Conservation (phyloP, 2,888 invertebrate genomes). For the Bhutanitis thaidina region DNA sequence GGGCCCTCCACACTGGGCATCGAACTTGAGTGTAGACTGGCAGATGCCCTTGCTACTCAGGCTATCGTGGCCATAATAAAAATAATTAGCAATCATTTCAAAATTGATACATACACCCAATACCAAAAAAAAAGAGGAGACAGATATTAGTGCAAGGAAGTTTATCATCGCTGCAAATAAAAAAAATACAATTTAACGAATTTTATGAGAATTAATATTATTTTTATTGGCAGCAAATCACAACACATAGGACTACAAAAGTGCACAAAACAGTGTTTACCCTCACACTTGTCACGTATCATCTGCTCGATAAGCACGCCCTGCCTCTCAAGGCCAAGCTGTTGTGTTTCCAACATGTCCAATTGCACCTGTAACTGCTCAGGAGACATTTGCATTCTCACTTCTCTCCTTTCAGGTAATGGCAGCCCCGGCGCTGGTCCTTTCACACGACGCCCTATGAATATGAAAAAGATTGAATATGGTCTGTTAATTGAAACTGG, state of each 20-base stretch:
- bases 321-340: conserved; percentile 92
- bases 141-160: conserved; percentile 11
- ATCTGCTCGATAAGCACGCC: conserved; percentile 94
- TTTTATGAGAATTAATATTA: too few species aligned
- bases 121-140: conserved; percentile 7
- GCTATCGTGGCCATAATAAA: too few species aligned
- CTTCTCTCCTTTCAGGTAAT: conserved; percentile 82
- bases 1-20: too few species aligned
- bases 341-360: conserved; percentile 90
- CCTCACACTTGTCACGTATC: conserved; percentile 91
- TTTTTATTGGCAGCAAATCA: conserved; percentile 3
- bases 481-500: too few species aligned
- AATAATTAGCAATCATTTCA: too few species aligned
- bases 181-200: background rate
- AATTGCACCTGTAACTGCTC: conserved; percentile 85
- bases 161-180: conserved; percentile 7
- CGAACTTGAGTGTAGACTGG: too few species aligned
- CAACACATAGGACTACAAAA: conserved; percentile 22
- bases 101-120: conserved; percentile 2
- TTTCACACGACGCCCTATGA: conserved; percentile 84
- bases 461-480: too few species aligned
- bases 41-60: too few species aligned
- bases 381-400: conserved; percentile 79
- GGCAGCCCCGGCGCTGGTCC: conserved; percentile 91
- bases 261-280: conserved; percentile 55